Evolutionary conservation across 2,888 invertebrate genomes (phyloP), one percentile per base, ranked within the genome.

Genomic region (Melolontha melolontha): DNA sequence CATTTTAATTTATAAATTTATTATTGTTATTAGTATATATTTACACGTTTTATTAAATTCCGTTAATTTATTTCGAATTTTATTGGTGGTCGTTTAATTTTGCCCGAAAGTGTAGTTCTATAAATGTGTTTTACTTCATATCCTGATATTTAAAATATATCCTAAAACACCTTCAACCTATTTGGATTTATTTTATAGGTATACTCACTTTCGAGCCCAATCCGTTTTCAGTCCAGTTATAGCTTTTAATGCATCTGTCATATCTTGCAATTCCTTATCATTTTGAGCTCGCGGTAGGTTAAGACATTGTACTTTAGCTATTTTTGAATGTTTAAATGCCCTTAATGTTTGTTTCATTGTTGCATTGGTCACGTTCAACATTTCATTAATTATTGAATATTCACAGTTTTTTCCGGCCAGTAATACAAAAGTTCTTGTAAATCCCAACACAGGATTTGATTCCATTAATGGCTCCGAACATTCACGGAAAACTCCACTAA

Each of bases 401-500:
- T 89, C 87, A 0, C 77, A 73, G 0, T 83, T 83, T 27, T 85
- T 83, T 4, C 78, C 76, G 0, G 84, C 81, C 2, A 81, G 76
- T 12, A 92, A 77, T 0, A 88, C 83, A 59, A 91, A 86, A 0
- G 88, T 88, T 41, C 90, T 83, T 0, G 84, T 84, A 78, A 92
- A 92, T 0, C 86, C 82, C 0, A 88, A 77, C 0, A 87, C 50
- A 41, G 84, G 83, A 64, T 87, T 88, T 6, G 85, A 82, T 10
- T 86, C 85, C 0, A 85, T 82, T 6, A 87, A 71, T 0, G 82
- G 79, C 2, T 84, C 82, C 0, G 85, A 80, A 57, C 87, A 85
- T 76, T 93, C 87, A 75, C 88, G 88, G 69, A 91, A 86, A 0
- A 92, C 83, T n/a, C 93, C 93, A 63, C 84, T 84, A 8, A 93